Conservation (phyloP, 1,140 invertebrate genomes). For the Ostrea denselamellosa region DNA sequence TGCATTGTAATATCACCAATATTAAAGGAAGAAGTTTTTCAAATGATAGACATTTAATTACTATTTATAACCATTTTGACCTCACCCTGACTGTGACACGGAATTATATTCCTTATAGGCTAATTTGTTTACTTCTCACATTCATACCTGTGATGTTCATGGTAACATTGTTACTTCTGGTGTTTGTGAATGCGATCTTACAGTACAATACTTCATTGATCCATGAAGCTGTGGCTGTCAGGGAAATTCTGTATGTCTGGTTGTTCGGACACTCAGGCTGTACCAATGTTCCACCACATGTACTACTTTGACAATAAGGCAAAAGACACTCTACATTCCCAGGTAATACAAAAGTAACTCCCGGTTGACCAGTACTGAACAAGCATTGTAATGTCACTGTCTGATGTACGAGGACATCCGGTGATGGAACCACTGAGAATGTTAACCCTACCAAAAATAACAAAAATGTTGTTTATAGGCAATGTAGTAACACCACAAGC, state of each 20-base stretch:
- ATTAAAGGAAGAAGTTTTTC: no score
- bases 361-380: not conserved
- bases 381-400: not conserved
- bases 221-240: not conserved
- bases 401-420: not conserved
- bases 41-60: no score
- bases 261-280: not conserved
- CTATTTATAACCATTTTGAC: no score
- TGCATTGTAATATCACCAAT: no score
- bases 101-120: no score
- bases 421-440: not conserved
- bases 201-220: not conserved
- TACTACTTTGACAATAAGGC: not conserved
- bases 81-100: no score
- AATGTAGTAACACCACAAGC: not conserved
- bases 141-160: not conserved
- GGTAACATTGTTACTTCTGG: not conserved
- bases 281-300: not conserved
- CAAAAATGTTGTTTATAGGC: not conserved
- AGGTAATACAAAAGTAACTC: not conserved
- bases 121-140: not conserved
- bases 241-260: not conserved
- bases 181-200: not conserved
- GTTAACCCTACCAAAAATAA: not conserved
- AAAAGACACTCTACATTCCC: not conserved